A percentile compares a stretch with the other conserved stretches of the same genome.
phyloP scores from a whole-genome alignment of 2,797 vertebrate species.

The Cyprinodon diabolis region DNA sequence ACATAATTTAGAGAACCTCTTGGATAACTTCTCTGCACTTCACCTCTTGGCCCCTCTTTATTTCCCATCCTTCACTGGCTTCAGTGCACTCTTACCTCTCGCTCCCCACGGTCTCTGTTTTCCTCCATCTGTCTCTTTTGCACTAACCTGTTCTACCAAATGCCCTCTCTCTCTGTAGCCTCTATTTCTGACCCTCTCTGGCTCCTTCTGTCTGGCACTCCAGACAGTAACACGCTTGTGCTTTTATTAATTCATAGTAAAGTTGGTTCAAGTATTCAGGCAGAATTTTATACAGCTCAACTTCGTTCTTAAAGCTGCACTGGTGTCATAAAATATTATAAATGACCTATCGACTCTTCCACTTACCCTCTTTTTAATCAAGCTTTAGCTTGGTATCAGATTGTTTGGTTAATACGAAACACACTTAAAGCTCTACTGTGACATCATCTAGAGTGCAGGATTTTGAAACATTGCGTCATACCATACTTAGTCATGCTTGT shows the following conservation, averaged over 20 bases:
- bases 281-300: conserved; percentile 50
- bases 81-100: neutral
- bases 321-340: conserved; percentile 57
- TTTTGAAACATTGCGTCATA: neutral
- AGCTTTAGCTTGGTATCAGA: neutral
- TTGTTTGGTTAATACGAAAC: too few species aligned
- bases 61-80: neutral
- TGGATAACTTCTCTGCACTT: neutral
- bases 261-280: conserved; percentile 49
- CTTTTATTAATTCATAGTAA: conserved; percentile 70
- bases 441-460: neutral
- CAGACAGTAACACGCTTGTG: conserved; percentile 55
- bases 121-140: conserved; percentile 16
- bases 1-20: conserved; percentile 8
- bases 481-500: neutral
- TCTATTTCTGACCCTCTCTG: conserved; percentile 36
- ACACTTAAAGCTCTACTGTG: too few species aligned
- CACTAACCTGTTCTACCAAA: conserved; percentile 3
- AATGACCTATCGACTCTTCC: conserved; percentile 29
- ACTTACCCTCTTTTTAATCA: conserved; percentile 5
- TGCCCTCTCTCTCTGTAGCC: conserved; percentile 12
- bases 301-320: conserved; percentile 57
- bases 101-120: neutral
- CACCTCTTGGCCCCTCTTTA: neutral
- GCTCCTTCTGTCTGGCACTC: conserved; percentile 41